A percentile compares a stretch with the other conserved stretches of the same genome.
These are phyloP conservation scores for Ethmia dodecea DNA, from an alignment of 2,888 invertebrate genomes.

Conservation along the genomic window DNA sequence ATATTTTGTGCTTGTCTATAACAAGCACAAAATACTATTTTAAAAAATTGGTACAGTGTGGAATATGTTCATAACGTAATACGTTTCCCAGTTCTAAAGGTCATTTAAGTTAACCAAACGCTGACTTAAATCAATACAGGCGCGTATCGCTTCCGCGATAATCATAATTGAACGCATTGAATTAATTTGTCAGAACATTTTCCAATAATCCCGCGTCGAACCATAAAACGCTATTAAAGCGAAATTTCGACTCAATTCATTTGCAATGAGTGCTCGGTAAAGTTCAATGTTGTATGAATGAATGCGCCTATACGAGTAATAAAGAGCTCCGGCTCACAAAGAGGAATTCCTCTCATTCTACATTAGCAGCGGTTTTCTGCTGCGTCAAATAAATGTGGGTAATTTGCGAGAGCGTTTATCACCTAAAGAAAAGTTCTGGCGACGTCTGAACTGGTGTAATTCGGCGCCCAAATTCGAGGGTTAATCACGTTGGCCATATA, in stretches of 20 bases:
- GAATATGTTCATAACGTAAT: too few relatives aligned
- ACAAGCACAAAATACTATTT: too few relatives aligned
- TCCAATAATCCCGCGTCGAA: conserved; percentile 43
- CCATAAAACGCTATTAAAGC: conserved; percentile 47
- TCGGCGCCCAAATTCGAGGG: conserved; percentile 56
- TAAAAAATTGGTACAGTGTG: too few relatives aligned
- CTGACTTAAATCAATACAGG: too few relatives aligned
- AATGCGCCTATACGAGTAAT: conserved; percentile 33
- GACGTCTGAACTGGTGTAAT: conserved; percentile 66
- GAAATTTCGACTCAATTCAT: conserved; percentile 44
- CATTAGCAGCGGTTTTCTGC: conserved; percentile 59
- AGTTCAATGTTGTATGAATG: conserved; percentile 47
- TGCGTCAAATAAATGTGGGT: conserved; percentile 64
- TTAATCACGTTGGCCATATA: conserved; percentile 59
- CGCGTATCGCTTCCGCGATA: conserved; percentile 34
- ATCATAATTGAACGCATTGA: conserved; percentile 45
- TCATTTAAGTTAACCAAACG: too few relatives aligned
- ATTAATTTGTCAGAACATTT: conserved; percentile 40
- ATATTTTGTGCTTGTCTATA: too few relatives aligned
- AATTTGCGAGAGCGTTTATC: conserved; percentile 72
- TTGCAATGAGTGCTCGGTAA: conserved; percentile 40
- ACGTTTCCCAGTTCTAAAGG: too few relatives aligned
- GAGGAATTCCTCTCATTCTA: conserved; percentile 45
- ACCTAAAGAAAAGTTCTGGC: conserved; percentile 71
- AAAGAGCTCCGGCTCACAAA: conserved; percentile 27